These are phyloP conservation scores for Teleogryllus occipitalis DNA, from an alignment of 1,140 invertebrate genomes.

Conservation along the genomic window DNA sequence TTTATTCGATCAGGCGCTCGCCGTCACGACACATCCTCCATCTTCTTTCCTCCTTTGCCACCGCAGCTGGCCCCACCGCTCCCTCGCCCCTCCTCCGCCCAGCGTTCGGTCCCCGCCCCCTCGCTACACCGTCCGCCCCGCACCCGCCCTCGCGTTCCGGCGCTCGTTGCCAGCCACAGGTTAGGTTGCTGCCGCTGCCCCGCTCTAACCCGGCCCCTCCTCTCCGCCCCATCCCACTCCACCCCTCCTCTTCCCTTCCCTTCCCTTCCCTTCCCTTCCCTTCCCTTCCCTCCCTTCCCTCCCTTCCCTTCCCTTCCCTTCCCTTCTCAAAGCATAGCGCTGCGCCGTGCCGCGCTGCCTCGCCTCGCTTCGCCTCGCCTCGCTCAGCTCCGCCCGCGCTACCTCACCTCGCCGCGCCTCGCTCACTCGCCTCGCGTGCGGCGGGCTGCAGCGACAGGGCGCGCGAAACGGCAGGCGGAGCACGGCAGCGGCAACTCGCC, in stretches of 20 bases:
- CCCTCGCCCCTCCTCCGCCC: background rate
- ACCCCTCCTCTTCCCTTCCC: slow-evolving; percentile 19
- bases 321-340: too few species aligned
- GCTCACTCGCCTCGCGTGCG: too few species aligned
- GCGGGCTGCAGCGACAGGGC: too few species aligned
- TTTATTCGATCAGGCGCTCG: background rate
- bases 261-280: too few species aligned
- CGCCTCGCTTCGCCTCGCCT: too few species aligned
- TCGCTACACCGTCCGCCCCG: background rate
- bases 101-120: background rate
- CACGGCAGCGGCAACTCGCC: too few species aligned
- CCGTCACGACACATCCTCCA: background rate
- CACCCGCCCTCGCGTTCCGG: background rate
- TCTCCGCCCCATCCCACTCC: slow-evolving; percentile 31
- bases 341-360: too few species aligned
- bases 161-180: background rate
- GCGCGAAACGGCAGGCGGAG: too few species aligned
- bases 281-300: too few species aligned
- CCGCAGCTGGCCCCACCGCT: background rate
- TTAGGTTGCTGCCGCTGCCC: background rate
- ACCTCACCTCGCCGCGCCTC: too few species aligned
- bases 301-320: too few species aligned
- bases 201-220: slow-evolving; percentile 15
- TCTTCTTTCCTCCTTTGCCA: background rate
- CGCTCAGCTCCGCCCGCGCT: too few species aligned